A percentile compares a stretch with the other conserved stretches of the same genome.
Conservation (phyloP, 2,888 invertebrate genomes). For the Macrosoma leucophasiata region DNA sequence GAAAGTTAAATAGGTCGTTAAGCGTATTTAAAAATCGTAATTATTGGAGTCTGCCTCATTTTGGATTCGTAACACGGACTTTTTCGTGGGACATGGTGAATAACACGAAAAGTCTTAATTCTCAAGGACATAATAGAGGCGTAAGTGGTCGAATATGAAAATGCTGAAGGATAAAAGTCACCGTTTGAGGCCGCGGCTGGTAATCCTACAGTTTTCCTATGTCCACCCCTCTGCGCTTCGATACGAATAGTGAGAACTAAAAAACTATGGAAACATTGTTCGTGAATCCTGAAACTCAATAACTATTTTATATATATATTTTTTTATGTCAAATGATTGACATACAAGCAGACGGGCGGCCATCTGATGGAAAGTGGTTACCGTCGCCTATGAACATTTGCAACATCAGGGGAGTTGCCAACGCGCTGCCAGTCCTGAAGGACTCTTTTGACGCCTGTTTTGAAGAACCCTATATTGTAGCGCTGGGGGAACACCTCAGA, state of each 20-base stretch:
- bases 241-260: constrained; percentile 19
- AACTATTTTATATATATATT: no score
- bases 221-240: constrained; percentile 23
- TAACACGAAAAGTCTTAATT: constrained; percentile 22
- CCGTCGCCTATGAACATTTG: no score
- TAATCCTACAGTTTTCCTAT: constrained; percentile 43
- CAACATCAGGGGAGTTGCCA: no score
- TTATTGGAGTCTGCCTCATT: constrained; percentile 27
- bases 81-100: constrained; percentile 26
- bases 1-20: constrained; percentile 33
- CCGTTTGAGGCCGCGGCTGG: constrained; percentile 37
- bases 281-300: no score
- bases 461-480: no score
- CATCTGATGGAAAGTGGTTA: no score
- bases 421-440: no score
- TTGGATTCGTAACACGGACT: constrained; percentile 23
- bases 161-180: constrained; percentile 43
- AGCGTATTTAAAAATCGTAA: constrained; percentile 24
- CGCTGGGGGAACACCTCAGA: no score
- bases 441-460: no score
- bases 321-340: no score
- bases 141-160: constrained; percentile 36
- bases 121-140: constrained; percentile 30
- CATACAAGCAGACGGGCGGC: no score
- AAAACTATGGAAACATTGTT: constrained; percentile 22